Conservation (phyloP, 2,888 invertebrate species). For the Lepetodrilus schrolli region DNA sequence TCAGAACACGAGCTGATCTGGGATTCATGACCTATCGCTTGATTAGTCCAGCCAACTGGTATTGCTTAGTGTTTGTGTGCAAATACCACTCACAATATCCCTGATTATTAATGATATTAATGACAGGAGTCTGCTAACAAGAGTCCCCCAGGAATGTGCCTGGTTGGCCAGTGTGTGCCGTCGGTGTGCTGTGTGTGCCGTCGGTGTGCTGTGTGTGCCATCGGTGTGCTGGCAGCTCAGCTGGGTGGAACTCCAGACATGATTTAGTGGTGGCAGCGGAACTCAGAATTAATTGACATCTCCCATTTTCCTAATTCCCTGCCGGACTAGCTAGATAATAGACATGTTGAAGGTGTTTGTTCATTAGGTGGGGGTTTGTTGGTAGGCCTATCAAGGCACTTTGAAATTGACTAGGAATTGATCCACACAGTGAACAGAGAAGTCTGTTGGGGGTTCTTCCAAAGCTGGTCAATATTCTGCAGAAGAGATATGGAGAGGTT, state of each 20-base stretch:
- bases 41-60: no score
- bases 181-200: no score
- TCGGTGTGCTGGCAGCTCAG: not conserved
- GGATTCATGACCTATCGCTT: no score
- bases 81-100: conserved; percentile 4
- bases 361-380: conserved; percentile 15
- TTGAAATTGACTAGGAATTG: conserved; percentile 25
- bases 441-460: conserved; percentile 14
- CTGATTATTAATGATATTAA: not conserved
- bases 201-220: not conserved
- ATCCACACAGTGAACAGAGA: not conserved
- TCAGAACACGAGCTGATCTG: no score
- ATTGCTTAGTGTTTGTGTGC: conserved; percentile 16
- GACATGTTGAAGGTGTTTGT: conserved; percentile 26
- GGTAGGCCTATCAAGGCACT: not conserved
- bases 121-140: not conserved
- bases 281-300: conserved; percentile 28
- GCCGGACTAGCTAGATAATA: not conserved
- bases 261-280: not conserved
- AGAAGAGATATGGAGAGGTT: not conserved
- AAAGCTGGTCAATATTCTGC: conserved; percentile 1
- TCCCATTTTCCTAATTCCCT: not conserved
- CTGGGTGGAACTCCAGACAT: not conserved
- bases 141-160: not conserved
- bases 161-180: not conserved